Evolutionary conservation across 2,888 invertebrate genomes (phyloP).

Genomic region (Drosophila quinaria): DNA sequence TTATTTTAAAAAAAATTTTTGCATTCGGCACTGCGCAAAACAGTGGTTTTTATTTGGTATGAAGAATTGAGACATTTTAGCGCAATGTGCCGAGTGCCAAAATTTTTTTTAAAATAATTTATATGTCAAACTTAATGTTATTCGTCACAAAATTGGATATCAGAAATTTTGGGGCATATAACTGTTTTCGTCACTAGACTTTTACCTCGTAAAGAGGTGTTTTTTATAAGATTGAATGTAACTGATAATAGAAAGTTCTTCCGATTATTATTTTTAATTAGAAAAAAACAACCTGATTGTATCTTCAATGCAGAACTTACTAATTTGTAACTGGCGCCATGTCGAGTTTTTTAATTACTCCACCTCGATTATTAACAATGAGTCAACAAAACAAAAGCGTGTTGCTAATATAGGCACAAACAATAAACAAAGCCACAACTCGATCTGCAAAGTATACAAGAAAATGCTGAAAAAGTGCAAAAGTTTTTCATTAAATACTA

Average conservation of each 20-base stretch:
- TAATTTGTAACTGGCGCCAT: constrained; percentile 2
- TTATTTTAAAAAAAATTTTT: no score
- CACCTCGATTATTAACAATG: constrained; percentile 31
- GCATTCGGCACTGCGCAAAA: no score
- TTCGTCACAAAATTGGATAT: no score
- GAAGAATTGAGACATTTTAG: no score
- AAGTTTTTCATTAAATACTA: constrained; percentile 52
- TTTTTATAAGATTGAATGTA: no score
- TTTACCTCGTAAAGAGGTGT: no score
- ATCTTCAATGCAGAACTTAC: constrained; percentile 2
- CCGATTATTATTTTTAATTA: background rate
- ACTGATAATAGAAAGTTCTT: background rate
- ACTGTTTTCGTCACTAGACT: no score
- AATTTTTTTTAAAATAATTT: no score
- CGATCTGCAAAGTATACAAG: constrained; percentile 4
- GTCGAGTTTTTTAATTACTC: constrained; percentile 18
- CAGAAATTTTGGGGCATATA: no score
- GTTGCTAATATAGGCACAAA: constrained; percentile 45
- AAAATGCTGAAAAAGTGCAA: constrained; percentile 35
- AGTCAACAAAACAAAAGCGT: constrained; percentile 44
- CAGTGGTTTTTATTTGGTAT: no score
- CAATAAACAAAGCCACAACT: constrained; percentile 31
- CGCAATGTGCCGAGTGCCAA: no score
- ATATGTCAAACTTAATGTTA: no score
- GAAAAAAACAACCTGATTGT: background rate